Evolutionary conservation across 92 coral and sea anemone species (phyloP).

Genomic region (Zoanthus sociatus): DNA sequence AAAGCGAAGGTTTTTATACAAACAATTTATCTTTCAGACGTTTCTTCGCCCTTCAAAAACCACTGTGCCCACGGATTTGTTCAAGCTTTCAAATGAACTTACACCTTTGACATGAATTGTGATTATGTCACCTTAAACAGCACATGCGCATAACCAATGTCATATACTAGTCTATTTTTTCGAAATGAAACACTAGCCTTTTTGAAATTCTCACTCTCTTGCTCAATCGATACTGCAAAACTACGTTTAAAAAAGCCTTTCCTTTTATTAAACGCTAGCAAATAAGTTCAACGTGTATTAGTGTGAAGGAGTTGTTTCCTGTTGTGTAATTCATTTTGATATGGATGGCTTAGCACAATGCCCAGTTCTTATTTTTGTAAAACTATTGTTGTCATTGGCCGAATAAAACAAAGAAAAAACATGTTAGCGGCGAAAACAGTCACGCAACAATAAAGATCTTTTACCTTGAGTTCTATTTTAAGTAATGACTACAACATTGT

Average conservation of each 20-base stretch:
- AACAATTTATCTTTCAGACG: neutral
- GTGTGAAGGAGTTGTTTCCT: neutral
- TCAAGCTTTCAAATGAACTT: conserved; percentile 62
- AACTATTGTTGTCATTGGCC: neutral
- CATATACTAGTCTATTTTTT: neutral
- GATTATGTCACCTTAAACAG: conserved; percentile 67
- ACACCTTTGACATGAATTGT: conserved; percentile 75
- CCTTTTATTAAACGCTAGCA: neutral
- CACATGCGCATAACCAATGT: conserved; percentile 21
- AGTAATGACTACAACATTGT: too few relatives aligned
- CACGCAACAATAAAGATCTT: too few relatives aligned
- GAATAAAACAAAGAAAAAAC: too few relatives aligned
- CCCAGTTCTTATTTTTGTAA: neutral
- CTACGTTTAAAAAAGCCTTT: neutral
- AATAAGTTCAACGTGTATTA: neutral
- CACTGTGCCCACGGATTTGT: neutral
- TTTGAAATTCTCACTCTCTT: neutral
- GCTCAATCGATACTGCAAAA: neutral
- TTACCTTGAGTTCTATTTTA: too few relatives aligned
- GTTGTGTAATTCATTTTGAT: neutral
- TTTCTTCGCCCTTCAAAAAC: neutral
- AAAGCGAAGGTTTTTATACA: neutral
- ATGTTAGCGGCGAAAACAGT: too few relatives aligned
- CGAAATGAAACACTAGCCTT: neutral
- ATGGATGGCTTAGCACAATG: neutral